phyloP scores from a whole-genome alignment of 35 echinoderm and acorn worm species.

The Acanthaster planci region DNA sequence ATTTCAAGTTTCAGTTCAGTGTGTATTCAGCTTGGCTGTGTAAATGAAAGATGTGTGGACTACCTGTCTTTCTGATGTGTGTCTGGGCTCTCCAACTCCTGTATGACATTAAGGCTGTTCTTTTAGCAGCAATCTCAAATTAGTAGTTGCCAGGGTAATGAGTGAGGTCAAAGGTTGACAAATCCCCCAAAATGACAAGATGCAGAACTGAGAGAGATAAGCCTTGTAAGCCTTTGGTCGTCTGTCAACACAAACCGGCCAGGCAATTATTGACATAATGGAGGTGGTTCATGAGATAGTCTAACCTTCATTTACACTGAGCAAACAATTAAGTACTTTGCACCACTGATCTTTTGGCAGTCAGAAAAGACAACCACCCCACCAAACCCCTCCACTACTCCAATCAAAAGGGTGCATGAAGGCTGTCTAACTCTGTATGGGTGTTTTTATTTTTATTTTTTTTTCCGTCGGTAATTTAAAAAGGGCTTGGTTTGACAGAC shows the following conservation, averaged over 20 bases:
- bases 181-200: neutral
- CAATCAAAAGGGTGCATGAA: too few species aligned
- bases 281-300: constrained; percentile 2
- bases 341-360: neutral
- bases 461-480: too few species aligned
- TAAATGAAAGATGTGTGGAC: too few species aligned
- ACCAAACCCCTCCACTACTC: too few species aligned
- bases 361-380: too few species aligned
- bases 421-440: too few species aligned
- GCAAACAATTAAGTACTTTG: constrained; percentile 17
- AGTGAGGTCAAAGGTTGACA: neutral
- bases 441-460: too few species aligned
- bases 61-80: too few species aligned
- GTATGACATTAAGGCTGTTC: neutral
- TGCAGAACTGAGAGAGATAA: neutral
- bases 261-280: constrained; percentile 10
- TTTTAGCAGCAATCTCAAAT: neutral
- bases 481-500: too few species aligned
- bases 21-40: too few species aligned
- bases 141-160: constrained; percentile 4
- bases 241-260: constrained; percentile 15
- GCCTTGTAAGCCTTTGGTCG: neutral
- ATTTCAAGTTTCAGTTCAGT: too few species aligned
- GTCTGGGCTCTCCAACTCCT: too few species aligned
- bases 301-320: neutral